Evolutionary conservation across 2,797 vertebrate genomes (phyloP).

Genomic region (Mycteria americana): DNA sequence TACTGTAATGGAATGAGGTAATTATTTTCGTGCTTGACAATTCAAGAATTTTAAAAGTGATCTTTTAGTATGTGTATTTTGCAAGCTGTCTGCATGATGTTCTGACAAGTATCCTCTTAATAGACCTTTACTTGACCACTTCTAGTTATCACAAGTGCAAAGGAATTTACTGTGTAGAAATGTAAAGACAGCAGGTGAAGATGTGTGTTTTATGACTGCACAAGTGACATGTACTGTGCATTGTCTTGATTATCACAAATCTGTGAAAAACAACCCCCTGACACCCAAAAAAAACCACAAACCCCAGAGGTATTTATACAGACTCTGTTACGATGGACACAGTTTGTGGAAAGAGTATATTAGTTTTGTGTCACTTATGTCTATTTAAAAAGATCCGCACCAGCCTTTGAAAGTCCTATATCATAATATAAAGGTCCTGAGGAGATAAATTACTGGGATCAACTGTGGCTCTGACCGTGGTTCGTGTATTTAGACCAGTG

Average conservation of each 20-base stretch:
- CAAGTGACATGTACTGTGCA: constrained; percentile 36
- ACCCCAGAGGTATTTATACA: background rate
- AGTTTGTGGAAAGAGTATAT: background rate
- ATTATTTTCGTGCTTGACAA: constrained; percentile 59
- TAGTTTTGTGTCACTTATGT: constrained; percentile 3
- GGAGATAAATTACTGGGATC: constrained; percentile 34
- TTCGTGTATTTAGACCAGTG: background rate
- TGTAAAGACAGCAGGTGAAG: constrained; percentile 36
- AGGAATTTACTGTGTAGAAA: constrained; percentile 34
- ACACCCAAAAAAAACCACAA: background rate
- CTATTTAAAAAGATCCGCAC: background rate
- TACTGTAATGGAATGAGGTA: constrained; percentile 63
- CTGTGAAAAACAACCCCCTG: background rate
- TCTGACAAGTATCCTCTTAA: constrained; percentile 42
- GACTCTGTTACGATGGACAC: background rate
- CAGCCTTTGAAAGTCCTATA: constrained; percentile 14
- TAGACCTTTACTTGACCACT: constrained; percentile 53
- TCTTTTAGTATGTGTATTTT: constrained; percentile 58
- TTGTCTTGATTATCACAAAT: constrained; percentile 60
- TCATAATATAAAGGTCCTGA: constrained; percentile 1
- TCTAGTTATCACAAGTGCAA: constrained; percentile 60
- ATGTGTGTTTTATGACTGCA: constrained; percentile 52
- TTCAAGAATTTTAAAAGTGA: constrained; percentile 30
- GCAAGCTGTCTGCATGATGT: constrained; percentile 72
- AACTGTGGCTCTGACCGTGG: background rate